phyloP scores from a whole-genome alignment of 2,888 invertebrate species.

The Mesoligia furuncula region DNA sequence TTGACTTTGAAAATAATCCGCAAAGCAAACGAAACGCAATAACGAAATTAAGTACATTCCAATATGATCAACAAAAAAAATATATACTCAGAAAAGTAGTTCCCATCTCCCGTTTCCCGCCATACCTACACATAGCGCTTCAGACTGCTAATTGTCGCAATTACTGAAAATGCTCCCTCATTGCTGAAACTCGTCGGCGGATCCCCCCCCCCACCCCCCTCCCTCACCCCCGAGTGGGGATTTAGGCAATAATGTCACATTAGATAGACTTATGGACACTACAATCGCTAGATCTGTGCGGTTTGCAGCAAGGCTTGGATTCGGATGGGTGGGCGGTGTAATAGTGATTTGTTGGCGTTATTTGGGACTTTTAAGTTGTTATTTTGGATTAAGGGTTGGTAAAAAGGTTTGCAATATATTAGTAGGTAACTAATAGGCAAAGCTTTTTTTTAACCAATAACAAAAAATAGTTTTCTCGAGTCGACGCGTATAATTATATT shows the following conservation, averaged over 20 bases:
- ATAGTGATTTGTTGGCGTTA: constrained; percentile 16
- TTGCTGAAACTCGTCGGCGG: constrained; percentile 61
- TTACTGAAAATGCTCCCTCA: constrained; percentile 82
- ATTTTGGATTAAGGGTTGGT: not conserved
- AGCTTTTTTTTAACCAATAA: not conserved
- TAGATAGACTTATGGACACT: constrained; percentile 60
- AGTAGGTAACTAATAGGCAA: too few species aligned
- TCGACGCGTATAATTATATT: not conserved
- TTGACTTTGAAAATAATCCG: too few species aligned
- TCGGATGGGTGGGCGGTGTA: constrained; percentile 29
- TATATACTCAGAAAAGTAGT: not conserved
- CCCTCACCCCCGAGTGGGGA: constrained; percentile 13
- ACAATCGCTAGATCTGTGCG: constrained; percentile 50
- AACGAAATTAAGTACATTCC: not conserved
- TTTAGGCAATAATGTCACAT: constrained; percentile 60
- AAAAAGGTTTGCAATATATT: not conserved
- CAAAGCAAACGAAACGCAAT: too few species aligned
- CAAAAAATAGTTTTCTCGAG: not conserved
- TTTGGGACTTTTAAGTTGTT: not conserved
- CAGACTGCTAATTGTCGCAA: constrained; percentile 78
- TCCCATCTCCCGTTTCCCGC: constrained; percentile 31
- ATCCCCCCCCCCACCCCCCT: not conserved
- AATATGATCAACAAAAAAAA: not conserved
- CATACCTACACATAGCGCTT: constrained; percentile 49
- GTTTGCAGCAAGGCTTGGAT: constrained; percentile 30